phyloP scores from a whole-genome alignment of 2,113 vertebrate species.

The Anolis sagrei region DNA sequence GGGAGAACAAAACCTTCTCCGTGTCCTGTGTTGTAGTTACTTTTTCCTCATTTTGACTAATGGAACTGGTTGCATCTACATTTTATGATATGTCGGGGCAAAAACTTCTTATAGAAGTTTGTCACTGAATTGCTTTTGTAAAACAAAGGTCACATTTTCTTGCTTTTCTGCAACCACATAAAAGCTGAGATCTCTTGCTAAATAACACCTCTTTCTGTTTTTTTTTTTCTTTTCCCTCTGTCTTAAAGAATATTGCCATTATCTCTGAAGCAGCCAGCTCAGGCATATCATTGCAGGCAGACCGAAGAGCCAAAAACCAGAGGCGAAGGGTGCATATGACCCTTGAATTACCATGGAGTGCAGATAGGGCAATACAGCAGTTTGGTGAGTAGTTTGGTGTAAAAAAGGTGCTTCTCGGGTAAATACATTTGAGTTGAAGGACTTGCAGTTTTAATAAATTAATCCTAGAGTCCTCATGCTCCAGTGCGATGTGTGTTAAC shows the following conservation, averaged over 20 bases:
- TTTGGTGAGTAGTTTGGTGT: conserved; percentile 82
- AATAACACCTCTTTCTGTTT: neutral
- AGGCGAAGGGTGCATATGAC: conserved; percentile 97
- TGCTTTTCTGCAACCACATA: neutral
- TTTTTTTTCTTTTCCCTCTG: neutral
- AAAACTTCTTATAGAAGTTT: neutral
- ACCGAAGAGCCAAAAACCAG: conserved; percentile 95
- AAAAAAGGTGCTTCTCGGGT: neutral
- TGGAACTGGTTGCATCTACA: neutral
- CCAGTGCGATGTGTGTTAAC: neutral
- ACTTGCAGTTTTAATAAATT: neutral
- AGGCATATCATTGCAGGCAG: conserved; percentile 96
- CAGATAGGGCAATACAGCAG: conserved; percentile 96
- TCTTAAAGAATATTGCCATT: conserved; percentile 93
- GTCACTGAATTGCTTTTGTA: neutral
- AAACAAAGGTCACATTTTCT: neutral
- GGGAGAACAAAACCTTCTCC: neutral
- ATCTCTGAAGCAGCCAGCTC: conserved; percentile 99
- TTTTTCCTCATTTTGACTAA: neutral
- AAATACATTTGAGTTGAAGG: too few relatives aligned
- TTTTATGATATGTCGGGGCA: neutral
- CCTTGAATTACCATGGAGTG: conserved; percentile 95
- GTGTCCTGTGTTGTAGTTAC: neutral
- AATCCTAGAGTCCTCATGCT: neutral
- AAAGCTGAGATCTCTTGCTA: neutral